phyloP scores from a whole-genome alignment of 2,888 invertebrate genomes.

The Ophion obscuratus region DNA sequence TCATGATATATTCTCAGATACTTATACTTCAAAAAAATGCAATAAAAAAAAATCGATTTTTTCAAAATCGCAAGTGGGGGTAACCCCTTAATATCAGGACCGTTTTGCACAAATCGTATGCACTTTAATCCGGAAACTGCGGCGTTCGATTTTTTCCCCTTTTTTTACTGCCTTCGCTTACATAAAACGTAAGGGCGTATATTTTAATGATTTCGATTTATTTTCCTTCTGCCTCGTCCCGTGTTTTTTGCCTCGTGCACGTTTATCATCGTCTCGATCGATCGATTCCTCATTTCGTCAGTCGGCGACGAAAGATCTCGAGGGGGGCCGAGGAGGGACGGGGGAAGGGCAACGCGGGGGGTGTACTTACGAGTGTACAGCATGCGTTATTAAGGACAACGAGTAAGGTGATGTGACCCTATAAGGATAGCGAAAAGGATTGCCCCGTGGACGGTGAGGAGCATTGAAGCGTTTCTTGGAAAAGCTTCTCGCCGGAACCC shows the following conservation, averaged over 20 bases:
- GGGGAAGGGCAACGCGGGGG: background rate
- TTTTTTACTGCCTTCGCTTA: too few relatives aligned
- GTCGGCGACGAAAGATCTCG: background rate
- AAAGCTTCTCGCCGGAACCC: slow-evolving; percentile 55
- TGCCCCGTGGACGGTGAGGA: slow-evolving; percentile 44
- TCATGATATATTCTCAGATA: too few relatives aligned
- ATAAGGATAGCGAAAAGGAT: slow-evolving; percentile 67
- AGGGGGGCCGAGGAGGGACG: background rate
- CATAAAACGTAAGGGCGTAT: too few relatives aligned
- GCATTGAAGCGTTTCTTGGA: slow-evolving; percentile 63
- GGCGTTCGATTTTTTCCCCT: too few relatives aligned
- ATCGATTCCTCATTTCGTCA: slow-evolving; percentile 28
- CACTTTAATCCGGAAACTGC: too few relatives aligned
- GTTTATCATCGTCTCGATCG: background rate
- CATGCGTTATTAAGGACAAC: slow-evolving; percentile 27
- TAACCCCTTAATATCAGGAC: too few relatives aligned
- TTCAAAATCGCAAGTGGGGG: too few relatives aligned
- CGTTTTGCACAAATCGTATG: too few relatives aligned
- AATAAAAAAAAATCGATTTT: too few relatives aligned
- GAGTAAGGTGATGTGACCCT: slow-evolving; percentile 60
- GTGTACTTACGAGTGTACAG: slow-evolving; percentile 20
- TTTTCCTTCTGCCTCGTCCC: background rate
- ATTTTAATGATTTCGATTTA: too few relatives aligned
- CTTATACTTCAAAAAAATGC: too few relatives aligned
- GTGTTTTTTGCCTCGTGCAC: background rate